A percentile compares a stretch with the other conserved stretches of the same genome.
Evolutionary conservation across 2,888 invertebrate genomes (phyloP).

Genomic region (Torymus auratus): DNA sequence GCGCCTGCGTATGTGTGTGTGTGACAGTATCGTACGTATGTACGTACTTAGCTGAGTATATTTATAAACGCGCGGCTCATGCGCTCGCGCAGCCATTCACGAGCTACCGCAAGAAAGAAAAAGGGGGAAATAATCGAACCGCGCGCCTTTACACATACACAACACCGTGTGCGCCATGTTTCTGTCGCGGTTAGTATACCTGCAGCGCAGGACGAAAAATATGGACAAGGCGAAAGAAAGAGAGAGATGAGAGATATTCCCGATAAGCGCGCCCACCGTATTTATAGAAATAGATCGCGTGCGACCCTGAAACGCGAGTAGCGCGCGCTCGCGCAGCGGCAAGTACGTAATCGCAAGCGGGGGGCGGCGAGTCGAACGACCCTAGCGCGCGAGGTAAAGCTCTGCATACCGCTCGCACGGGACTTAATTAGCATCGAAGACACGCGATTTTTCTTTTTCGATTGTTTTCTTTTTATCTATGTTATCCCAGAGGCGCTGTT

Average conservation of each 20-base stretch:
- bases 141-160: neutral
- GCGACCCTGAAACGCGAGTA: conserved; percentile 49
- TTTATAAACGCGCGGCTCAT: neutral
- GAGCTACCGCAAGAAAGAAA: neutral
- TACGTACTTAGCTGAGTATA: neutral
- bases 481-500: too few species aligned
- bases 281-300: conserved; percentile 51
- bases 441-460: neutral
- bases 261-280: conserved; percentile 5
- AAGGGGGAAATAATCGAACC: neutral
- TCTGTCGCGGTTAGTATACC: too few species aligned
- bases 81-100: conserved; percentile 18
- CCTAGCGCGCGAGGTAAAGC: conserved; percentile 2
- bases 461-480: too few species aligned
- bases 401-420: neutral
- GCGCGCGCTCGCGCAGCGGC: neutral
- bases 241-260: neutral
- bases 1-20: neutral
- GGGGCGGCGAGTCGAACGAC: conserved; percentile 52
- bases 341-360: conserved; percentile 33
- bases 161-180: too few species aligned
- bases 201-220: neutral
- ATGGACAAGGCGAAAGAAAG: neutral
- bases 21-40: neutral
- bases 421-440: conserved; percentile 16